Conservation (phyloP, 2,888 invertebrate genomes). For the Xanthorhoe designata region DNA sequence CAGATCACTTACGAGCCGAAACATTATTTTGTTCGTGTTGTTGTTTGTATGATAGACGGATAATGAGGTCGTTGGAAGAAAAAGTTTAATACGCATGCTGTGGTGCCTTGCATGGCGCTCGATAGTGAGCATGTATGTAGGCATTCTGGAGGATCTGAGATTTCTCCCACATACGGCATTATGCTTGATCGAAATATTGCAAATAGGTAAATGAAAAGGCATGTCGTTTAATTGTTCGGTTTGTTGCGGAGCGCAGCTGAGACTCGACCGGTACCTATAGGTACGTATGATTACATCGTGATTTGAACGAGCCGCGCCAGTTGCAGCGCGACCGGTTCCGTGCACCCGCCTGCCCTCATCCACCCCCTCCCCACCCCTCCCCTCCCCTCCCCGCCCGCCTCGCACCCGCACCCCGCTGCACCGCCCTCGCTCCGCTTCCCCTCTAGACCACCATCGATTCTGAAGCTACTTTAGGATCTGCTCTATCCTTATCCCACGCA, state of each 20-base stretch:
- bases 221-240: conserved; percentile 1
- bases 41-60: conserved; percentile 10
- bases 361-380: conserved; percentile 19
- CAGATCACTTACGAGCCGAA: not conserved
- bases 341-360: conserved; percentile 26
- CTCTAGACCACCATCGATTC: conserved; percentile 16
- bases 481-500: not conserved
- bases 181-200: no score
- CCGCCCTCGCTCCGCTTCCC: conserved; percentile 25
- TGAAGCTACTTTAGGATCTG: conserved; percentile 5
- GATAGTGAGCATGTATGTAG: no score
- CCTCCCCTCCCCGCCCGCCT: not conserved
- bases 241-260: conserved; percentile 9
- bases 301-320: conserved; percentile 29
- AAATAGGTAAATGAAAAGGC: not conserved
- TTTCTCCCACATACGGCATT: no score
- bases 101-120: no score
- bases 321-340: conserved; percentile 42
- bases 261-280: conserved; percentile 3
- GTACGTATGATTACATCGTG: conserved; percentile 17
- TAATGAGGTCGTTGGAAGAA: conserved; percentile 11
- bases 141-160: no score
- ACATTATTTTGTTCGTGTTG: conserved; percentile 5
- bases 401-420: not conserved
- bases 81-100: conserved; percentile 6